Evolutionary conservation across 2,113 vertebrate genomes (phyloP), one percentile per base, ranked within the genome.

Genomic region (Brachirus orientalis): DNA sequence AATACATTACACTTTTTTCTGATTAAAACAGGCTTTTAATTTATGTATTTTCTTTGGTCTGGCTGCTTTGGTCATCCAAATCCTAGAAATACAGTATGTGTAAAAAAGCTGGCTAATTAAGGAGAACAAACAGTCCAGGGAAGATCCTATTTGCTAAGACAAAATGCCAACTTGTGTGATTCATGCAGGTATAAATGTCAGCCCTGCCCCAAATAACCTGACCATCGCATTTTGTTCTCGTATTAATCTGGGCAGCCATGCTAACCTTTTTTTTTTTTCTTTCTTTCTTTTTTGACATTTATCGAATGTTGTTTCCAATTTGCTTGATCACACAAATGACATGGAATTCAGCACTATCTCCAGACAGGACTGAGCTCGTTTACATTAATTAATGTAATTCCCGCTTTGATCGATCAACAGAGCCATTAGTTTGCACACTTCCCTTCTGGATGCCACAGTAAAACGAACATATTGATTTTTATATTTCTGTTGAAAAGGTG

Each of bases 401-500:
- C 44, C 28, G 41, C 33, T 86, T 75, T 89, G 79, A 89, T 90
- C 82, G 44, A 92, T 91, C 69, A 60, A 74, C 75, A 63, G 40
- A 58, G 33, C 69, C 55, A 69, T 84, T 80, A 48, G 77, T 86
- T 74, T 73, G 71, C 55, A 55, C 67, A 54, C 66, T 54, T 63
- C 67, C 65, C 63, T 47, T 43, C 45, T 58, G 53, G 43, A 75
- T 28, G 55, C 74, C 62, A 22, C 59, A 63, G 75, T 58, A 68
- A 66, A 59, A 36, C 38, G 65, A 17, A 35, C 56, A 10, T 71
- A 90, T 91, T 67, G 85, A 88, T 90, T 86, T 79, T 80, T 72
- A 85, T 80, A 82, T 84, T 91, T 81, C 75, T 72, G 58, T 67
- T 75, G 75, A 62, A 87, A 91, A 91, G 88, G 87, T 85, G 87